A percentile compares a stretch with the other conserved stretches of the same genome.
phyloP scores from a whole-genome alignment of 2,113 vertebrate genomes.

The Oreochromis spilurus region DNA sequence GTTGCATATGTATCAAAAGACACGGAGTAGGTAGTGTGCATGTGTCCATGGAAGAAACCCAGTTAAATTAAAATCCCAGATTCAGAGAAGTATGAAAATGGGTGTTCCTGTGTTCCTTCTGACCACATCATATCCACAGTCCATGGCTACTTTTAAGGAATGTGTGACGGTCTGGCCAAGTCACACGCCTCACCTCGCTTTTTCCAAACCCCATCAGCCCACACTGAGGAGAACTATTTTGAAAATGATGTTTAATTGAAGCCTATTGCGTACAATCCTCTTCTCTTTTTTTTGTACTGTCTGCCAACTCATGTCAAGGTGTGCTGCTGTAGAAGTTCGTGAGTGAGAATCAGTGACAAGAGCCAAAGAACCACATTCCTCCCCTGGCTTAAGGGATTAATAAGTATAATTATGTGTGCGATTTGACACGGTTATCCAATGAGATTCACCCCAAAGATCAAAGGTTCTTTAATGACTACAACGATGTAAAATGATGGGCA shows the following conservation, averaged over 20 bases:
- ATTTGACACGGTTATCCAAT: slow-evolving; percentile 22
- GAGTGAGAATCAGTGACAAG: slow-evolving; percentile 12
- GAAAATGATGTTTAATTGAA: background rate
- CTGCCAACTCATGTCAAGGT: background rate
- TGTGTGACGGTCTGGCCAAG: slow-evolving; percentile 12
- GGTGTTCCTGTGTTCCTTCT: background rate
- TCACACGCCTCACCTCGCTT: slow-evolving; percentile 14
- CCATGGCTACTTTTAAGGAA: slow-evolving; percentile 17
- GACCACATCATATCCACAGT: background rate
- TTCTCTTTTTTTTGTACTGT: background rate
- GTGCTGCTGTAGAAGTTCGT: background rate
- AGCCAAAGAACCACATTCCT: slow-evolving; percentile 39
- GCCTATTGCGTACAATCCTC: background rate
- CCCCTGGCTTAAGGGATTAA: slow-evolving; percentile 47
- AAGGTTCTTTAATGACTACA: slow-evolving; percentile 44
- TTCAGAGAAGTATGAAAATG: background rate
- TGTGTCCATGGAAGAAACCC: background rate
- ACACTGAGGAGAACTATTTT: background rate
- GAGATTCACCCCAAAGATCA: slow-evolving; percentile 53
- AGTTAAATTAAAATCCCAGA: background rate
- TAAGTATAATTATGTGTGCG: slow-evolving; percentile 4
- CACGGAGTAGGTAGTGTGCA: background rate
- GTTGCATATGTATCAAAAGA: background rate
- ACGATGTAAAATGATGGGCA: slow-evolving; percentile 38
- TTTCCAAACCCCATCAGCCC: background rate